Conservation (phyloP, 2,797 vertebrate species). For the Crypturellus tataupa region DNA sequence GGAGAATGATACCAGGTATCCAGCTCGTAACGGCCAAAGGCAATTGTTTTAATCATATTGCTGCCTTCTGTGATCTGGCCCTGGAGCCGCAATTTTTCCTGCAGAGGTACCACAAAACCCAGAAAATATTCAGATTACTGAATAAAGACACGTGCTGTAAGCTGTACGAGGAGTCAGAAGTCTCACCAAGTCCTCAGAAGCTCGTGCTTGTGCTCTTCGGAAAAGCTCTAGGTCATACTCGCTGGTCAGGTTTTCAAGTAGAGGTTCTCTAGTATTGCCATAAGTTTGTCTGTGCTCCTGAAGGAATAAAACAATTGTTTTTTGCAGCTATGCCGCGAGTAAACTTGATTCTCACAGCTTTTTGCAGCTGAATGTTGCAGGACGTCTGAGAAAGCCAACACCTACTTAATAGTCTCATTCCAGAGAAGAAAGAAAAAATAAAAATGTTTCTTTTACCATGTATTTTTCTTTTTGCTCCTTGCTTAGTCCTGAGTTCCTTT, state of each 20-base stretch:
- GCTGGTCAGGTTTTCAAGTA: constrained; percentile 96
- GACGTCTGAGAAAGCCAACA: background rate
- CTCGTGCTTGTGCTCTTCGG: constrained; percentile 95
- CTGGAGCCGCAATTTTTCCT: constrained; percentile 93
- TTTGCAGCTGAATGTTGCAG: background rate
- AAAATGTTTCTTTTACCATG: constrained; percentile 84
- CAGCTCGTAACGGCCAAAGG: constrained; percentile 93
- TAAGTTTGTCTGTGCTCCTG: constrained; percentile 93
- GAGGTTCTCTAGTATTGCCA: constrained; percentile 89
- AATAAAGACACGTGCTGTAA: background rate
- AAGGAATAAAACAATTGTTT: background rate
- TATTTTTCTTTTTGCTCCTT: constrained; percentile 99
- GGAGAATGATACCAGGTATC: constrained; percentile 99
- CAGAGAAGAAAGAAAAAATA: background rate
- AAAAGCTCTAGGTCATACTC: constrained; percentile 98
- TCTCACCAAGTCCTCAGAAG: constrained; percentile 96
- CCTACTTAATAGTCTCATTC: accelerated
- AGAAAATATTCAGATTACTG: accelerated
- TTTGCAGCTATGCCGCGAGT: background rate
- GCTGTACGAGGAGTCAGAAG: background rate
- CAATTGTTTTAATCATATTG: constrained; percentile 97
- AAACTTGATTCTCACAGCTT: background rate
- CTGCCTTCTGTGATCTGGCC: constrained; percentile 94
- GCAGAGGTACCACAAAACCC: background rate
- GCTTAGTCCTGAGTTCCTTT: constrained; percentile 91